Conservation (phyloP, 2,888 invertebrate genomes). For the Tholera decimalis region DNA sequence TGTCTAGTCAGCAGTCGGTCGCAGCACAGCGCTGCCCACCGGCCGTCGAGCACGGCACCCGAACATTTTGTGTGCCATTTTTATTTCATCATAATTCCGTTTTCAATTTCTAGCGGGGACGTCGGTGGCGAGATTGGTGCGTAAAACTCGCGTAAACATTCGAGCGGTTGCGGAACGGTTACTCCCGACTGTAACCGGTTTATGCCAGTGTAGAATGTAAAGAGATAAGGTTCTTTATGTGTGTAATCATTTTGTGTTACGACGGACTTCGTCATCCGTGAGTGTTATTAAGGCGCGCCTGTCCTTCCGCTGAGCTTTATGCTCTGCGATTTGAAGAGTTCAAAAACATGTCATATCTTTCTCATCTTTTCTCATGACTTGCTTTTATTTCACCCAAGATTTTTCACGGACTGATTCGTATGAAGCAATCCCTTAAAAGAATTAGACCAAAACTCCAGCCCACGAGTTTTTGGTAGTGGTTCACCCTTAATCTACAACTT, state of each 20-base stretch:
- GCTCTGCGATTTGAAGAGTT: constrained; percentile 50
- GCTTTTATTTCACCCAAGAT: constrained; percentile 1
- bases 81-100: constrained; percentile 87
- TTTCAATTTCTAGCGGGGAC: constrained; percentile 87
- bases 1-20: constrained; percentile 71
- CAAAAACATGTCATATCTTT: constrained; percentile 46
- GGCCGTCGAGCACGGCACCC: constrained; percentile 56
- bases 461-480: constrained; percentile 3
- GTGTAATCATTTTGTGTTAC: constrained; percentile 89
- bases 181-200: constrained; percentile 86
- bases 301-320: constrained; percentile 66
- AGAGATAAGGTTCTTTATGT: constrained; percentile 90
- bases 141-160: constrained; percentile 90
- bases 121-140: constrained; percentile 84
- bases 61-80: constrained; percentile 76
- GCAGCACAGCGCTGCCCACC: constrained; percentile 37
- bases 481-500: constrained; percentile 1
- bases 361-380: constrained; percentile 1
- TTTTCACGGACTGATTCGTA: background rate
- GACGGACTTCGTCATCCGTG: constrained; percentile 81
- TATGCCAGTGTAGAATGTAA: constrained; percentile 86
- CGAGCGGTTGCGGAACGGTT: constrained; percentile 85
- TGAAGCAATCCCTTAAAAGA: background rate
- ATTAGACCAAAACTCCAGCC: background rate
- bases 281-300: constrained; percentile 83